Percentiles rank a stretch among this genome's conserved stretches.
Evolutionary conservation across 2,888 invertebrate genomes (phyloP).

Genomic region (Thysanoteuthis rhombus): DNA sequence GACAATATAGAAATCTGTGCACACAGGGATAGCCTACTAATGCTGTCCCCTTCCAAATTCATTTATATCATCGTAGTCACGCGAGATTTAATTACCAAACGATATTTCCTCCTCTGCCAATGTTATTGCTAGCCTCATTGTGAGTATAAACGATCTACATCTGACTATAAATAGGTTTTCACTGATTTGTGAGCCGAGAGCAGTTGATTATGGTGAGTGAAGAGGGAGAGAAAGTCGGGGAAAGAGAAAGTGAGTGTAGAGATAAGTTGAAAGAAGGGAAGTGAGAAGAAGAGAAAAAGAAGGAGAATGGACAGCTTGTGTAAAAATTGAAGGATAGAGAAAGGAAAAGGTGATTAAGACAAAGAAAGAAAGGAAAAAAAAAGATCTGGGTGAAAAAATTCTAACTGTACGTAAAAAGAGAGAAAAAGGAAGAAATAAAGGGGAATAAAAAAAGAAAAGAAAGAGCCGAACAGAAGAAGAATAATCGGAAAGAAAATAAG

Average conservation of each 20-base stretch:
- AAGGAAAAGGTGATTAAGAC: neutral
- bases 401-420: too few relatives aligned
- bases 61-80: neutral
- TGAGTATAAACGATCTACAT: neutral
- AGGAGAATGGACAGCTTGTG: neutral
- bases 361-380: neutral
- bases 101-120: neutral
- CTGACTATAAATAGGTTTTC: neutral
- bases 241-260: neutral
- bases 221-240: too few relatives aligned
- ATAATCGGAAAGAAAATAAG: too few relatives aligned
- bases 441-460: too few relatives aligned
- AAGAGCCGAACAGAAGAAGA: too few relatives aligned
- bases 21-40: neutral
- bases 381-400: too few relatives aligned
- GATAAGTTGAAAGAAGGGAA: neutral
- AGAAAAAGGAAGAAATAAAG: neutral
- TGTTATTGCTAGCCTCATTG: neutral
- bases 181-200: neutral
- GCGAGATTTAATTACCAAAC: neutral
- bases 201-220: neutral
- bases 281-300: neutral
- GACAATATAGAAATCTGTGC: neutral
- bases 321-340: neutral
- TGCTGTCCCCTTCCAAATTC: neutral